These are phyloP conservation scores for Hemiprocne comata DNA, from an alignment of 2,113 vertebrate genomes.

Conservation along the genomic window DNA sequence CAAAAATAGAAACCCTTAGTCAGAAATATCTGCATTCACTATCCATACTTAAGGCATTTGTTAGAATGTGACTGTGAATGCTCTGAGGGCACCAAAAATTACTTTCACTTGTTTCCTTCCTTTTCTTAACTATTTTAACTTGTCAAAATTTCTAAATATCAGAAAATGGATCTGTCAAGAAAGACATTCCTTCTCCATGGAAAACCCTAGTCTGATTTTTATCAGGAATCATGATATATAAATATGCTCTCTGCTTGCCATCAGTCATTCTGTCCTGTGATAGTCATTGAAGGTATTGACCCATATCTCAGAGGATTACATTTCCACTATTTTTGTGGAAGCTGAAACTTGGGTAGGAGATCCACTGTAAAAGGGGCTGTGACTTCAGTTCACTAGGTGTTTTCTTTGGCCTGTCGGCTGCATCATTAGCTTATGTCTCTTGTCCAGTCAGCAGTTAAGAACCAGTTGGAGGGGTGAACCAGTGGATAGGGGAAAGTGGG, in stretches of 20 bases:
- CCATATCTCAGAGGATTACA: not conserved
- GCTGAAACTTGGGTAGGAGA: not conserved
- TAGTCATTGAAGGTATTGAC: not conserved
- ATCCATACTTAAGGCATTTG: not conserved
- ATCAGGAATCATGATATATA: not conserved
- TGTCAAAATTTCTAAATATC: not conserved
- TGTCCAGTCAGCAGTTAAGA: not conserved
- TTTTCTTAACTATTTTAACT: not conserved
- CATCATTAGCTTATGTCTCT: not conserved
- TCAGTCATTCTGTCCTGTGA: not conserved
- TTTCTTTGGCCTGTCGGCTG: not conserved
- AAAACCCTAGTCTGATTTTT: not conserved
- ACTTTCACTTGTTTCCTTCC: not conserved
- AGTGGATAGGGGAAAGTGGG: not conserved
- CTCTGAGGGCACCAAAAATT: not conserved
- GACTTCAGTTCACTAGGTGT: not conserved
- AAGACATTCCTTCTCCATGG: not conserved
- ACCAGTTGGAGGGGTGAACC: not conserved
- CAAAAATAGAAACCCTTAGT: conserved; percentile 42
- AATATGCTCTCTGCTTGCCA: not conserved
- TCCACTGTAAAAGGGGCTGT: not conserved
- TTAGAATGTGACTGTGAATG: accelerated
- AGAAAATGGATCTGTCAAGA: not conserved
- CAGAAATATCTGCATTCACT: not conserved
- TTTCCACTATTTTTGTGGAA: not conserved